These are phyloP conservation scores for Mus caroli DNA, from an alignment of 2,797 vertebrate species.

Conservation along the genomic window DNA sequence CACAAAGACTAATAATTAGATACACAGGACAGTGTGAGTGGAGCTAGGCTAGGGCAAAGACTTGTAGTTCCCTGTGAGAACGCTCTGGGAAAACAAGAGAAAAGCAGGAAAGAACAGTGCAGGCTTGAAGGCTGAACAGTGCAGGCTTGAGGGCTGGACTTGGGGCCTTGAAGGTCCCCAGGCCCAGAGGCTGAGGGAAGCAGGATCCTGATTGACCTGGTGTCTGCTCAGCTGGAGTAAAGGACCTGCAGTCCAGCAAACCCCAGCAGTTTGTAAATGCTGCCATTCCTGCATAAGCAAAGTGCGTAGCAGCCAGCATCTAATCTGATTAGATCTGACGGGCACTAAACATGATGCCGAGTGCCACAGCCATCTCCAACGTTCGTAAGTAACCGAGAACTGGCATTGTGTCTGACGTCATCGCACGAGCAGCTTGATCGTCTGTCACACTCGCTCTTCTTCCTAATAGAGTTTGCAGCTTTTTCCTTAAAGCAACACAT, in stretches of 20 bases:
- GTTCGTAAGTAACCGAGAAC: slow-evolving; percentile 2
- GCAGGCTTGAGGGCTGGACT: background rate
- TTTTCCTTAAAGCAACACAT: background rate
- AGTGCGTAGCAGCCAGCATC: background rate
- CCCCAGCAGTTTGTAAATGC: background rate
- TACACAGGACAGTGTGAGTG: no score
- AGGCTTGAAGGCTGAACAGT: no score
- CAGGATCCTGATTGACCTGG: no score
- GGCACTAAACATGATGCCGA: background rate
- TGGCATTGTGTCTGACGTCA: background rate
- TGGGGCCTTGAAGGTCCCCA: background rate
- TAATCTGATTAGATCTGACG: slow-evolving; percentile 4
- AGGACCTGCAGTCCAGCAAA: background rate
- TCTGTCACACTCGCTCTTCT: background rate
- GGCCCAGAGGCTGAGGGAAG: background rate
- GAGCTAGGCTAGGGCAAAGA: background rate
- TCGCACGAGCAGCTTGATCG: background rate
- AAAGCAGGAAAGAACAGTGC: background rate
- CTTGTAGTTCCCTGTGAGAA: background rate
- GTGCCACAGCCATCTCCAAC: slow-evolving; percentile 21
- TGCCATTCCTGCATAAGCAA: background rate
- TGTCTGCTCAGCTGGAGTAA: background rate
- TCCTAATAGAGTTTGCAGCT: background rate
- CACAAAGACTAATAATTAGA: background rate
- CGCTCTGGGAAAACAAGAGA: background rate